Conservation (phyloP, 2,888 invertebrate genomes). For the Cheilosia variabilis region DNA sequence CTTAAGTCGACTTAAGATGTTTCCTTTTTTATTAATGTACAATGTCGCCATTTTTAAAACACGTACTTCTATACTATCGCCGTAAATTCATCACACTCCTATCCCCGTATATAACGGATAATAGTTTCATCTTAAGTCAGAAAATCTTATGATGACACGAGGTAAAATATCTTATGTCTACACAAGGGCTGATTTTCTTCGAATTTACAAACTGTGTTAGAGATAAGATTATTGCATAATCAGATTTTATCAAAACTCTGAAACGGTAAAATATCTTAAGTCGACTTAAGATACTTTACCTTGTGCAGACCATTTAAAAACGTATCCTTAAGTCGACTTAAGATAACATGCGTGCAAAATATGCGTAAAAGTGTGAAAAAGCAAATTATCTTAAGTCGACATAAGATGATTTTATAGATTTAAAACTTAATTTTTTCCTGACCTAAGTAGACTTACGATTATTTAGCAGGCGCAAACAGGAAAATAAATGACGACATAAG, state of each 20-base stretch:
- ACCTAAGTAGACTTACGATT: too few species aligned
- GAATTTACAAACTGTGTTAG: not conserved
- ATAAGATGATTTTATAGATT: too few species aligned
- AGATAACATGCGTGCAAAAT: not conserved
- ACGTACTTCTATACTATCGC: not conserved
- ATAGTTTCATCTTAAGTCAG: slow-evolving; percentile 13
- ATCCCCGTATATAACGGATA: slow-evolving; percentile 17
- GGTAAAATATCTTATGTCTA: not conserved
- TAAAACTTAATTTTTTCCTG: too few species aligned
- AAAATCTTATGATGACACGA: not conserved
- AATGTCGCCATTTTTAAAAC: not conserved
- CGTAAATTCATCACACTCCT: too few species aligned
- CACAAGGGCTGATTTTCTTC: not conserved
- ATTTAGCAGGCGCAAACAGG: too few species aligned
- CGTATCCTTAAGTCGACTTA: slow-evolving; percentile 1
- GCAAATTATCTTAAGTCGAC: not conserved
- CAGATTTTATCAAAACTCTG: slow-evolving; percentile 1
- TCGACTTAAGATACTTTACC: slow-evolving; percentile 6
- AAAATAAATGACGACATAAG: too few species aligned
- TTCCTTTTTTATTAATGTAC: not conserved
- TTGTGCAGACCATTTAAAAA: not conserved
- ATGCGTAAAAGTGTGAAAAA: not conserved
- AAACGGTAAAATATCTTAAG: not conserved
- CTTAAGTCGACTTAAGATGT: not conserved
- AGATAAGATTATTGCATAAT: not conserved